Conservation (phyloP, 2,797 vertebrate species). For the Pelochelys cantorii region DNA sequence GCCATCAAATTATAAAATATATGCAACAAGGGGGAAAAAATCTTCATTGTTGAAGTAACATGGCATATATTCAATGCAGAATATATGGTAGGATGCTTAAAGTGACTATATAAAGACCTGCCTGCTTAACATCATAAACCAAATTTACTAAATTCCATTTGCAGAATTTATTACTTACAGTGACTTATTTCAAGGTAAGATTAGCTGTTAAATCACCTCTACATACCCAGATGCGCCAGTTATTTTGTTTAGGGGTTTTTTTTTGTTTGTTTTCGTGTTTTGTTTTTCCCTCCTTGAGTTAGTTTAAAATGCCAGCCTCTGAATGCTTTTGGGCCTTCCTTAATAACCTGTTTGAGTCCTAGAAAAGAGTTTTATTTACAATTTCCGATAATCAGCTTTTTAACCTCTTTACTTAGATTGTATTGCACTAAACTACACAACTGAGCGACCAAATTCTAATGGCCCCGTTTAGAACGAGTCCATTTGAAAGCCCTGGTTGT, state of each 20-base stretch:
- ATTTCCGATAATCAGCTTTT: neutral
- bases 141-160: neutral
- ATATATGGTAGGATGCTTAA: neutral
- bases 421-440: neutral
- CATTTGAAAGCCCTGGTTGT: neutral
- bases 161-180: neutral
- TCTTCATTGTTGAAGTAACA: neutral
- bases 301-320: neutral
- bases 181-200: neutral
- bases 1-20: neutral
- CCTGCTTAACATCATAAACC: neutral
- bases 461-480: neutral
- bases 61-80: neutral
- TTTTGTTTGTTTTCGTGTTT: too few species aligned
- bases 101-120: neutral
- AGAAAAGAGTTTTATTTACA: neutral
- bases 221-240: neutral
- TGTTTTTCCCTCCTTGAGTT: neutral
- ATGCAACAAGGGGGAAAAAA: neutral
- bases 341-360: neutral
- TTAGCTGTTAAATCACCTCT: neutral
- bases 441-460: neutral
- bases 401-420: neutral
- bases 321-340: neutral
- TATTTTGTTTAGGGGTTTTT: accelerated